These are phyloP conservation scores for Pseudomyrmex cubaensis DNA, from an alignment of 1,140 invertebrate genomes.

Conservation along the genomic window DNA sequence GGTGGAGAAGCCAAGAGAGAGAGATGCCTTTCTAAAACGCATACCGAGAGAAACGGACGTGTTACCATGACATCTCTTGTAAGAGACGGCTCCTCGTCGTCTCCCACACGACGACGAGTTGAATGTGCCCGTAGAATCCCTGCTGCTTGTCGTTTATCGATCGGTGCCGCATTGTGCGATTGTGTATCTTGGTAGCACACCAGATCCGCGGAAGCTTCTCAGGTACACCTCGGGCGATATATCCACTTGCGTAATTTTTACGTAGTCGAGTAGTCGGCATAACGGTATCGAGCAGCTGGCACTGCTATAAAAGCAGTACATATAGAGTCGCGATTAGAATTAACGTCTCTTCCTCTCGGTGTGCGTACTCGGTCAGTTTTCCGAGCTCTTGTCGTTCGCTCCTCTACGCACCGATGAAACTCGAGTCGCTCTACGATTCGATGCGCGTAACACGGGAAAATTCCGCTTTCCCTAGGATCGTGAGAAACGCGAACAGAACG, in stretches of 20 bases:
- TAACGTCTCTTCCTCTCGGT: slow-evolving; percentile 26
- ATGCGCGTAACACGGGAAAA: background rate
- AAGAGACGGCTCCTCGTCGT: background rate
- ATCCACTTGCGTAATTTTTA: slow-evolving; percentile 50
- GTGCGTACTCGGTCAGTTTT: slow-evolving; percentile 20
- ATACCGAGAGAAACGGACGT: slow-evolving; percentile 22
- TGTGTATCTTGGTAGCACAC: background rate
- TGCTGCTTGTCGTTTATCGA: background rate
- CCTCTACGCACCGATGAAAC: background rate
- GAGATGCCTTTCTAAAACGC: slow-evolving; percentile 37
- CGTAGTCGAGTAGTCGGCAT: slow-evolving; percentile 25
- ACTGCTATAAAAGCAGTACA: background rate
- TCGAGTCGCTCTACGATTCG: background rate
- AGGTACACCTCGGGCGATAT: background rate
- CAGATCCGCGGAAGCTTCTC: slow-evolving; percentile 17
- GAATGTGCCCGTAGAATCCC: background rate
- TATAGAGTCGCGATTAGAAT: slow-evolving; percentile 37
- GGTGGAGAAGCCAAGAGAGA: background rate
- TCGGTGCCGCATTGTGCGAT: background rate
- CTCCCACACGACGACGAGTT: slow-evolving; percentile 15
- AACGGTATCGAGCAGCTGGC: slow-evolving; percentile 46
- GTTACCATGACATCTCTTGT: slow-evolving; percentile 25
- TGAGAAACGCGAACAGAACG: slow-evolving; percentile 16
- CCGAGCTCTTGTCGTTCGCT: slow-evolving; percentile 23
- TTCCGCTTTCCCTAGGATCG: slow-evolving; percentile 42